These are phyloP conservation scores for Agapetus fuscipes DNA, from an alignment of 2,888 invertebrate species.

Conservation along the genomic window DNA sequence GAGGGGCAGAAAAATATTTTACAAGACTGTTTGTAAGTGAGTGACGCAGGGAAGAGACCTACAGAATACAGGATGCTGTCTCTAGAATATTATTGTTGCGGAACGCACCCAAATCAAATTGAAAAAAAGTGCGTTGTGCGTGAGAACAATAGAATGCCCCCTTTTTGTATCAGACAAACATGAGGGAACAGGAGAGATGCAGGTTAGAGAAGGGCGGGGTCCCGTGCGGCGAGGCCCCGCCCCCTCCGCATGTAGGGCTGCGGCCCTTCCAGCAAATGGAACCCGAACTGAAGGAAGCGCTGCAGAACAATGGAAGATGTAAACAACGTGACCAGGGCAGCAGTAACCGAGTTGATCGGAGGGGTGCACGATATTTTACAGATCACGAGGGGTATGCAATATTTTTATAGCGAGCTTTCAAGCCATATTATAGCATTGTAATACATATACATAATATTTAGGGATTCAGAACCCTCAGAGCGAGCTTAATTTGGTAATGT, in stretches of 20 bases:
- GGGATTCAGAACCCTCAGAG: too few relatives aligned
- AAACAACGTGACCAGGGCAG: constrained; percentile 22
- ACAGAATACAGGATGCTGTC: too few relatives aligned
- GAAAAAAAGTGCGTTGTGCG: constrained; percentile 42
- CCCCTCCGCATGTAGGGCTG: background rate
- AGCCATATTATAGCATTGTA: too few relatives aligned
- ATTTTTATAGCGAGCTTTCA: too few relatives aligned
- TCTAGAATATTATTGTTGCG: too few relatives aligned
- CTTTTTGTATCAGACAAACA: constrained; percentile 46
- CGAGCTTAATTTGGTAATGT: too few relatives aligned
- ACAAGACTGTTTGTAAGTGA: background rate
- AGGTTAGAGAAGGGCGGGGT: constrained; percentile 13
- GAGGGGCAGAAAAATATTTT: constrained; percentile 23
- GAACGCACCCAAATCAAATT: too few relatives aligned
- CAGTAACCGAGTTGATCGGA: constrained; percentile 11
- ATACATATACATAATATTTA: too few relatives aligned
- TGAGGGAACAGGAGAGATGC: constrained; percentile 32
- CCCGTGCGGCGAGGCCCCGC: too few relatives aligned
- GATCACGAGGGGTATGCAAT: too few relatives aligned
- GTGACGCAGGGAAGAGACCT: constrained; percentile 2
- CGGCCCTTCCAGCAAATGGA: background rate
- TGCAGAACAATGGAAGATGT: constrained; percentile 21
- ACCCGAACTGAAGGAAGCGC: too few relatives aligned
- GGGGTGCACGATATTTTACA: too few relatives aligned
- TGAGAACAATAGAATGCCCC: constrained; percentile 51